Evolutionary conservation across 2,888 invertebrate genomes (phyloP).

Genomic region (Coenonympha glycerion): DNA sequence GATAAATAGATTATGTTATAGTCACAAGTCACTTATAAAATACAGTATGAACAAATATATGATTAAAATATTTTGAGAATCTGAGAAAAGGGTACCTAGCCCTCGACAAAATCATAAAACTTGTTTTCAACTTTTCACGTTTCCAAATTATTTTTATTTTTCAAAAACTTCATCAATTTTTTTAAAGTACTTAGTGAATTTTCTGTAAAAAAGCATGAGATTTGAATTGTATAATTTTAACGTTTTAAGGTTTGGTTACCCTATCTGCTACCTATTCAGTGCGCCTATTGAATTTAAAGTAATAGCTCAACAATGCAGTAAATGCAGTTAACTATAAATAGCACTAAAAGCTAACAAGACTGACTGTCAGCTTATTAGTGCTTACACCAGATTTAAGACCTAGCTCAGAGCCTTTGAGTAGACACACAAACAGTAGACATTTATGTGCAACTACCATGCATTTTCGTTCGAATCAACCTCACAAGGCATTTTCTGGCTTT

Average conservation of each 20-base stretch:
- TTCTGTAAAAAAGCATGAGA: too few relatives aligned
- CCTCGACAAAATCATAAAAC: too few relatives aligned
- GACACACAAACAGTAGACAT: not conserved
- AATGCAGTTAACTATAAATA: not conserved
- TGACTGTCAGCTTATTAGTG: constrained; percentile 18
- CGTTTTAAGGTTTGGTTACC: not conserved
- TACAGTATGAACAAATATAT: too few relatives aligned
- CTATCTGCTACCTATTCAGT: not conserved
- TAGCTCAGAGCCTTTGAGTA: not conserved
- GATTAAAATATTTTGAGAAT: too few relatives aligned
- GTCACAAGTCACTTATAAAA: too few relatives aligned
- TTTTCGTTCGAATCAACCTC: not conserved
- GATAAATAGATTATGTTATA: too few relatives aligned
- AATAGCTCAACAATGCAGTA: not conserved
- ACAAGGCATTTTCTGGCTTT: not conserved
- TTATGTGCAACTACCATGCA: not conserved
- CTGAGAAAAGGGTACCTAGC: too few relatives aligned
- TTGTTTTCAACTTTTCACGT: too few relatives aligned
- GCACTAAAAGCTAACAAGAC: constrained; percentile 6
- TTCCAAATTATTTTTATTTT: too few relatives aligned
- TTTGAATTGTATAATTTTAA: too few relatives aligned
- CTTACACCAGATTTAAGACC: constrained; percentile 15
- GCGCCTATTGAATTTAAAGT: not conserved
- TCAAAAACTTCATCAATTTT: too few relatives aligned
- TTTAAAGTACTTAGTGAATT: too few relatives aligned